Evolutionary conservation across 1,140 invertebrate species (phyloP).

Genomic region (Drosophila trapezifrons): DNA sequence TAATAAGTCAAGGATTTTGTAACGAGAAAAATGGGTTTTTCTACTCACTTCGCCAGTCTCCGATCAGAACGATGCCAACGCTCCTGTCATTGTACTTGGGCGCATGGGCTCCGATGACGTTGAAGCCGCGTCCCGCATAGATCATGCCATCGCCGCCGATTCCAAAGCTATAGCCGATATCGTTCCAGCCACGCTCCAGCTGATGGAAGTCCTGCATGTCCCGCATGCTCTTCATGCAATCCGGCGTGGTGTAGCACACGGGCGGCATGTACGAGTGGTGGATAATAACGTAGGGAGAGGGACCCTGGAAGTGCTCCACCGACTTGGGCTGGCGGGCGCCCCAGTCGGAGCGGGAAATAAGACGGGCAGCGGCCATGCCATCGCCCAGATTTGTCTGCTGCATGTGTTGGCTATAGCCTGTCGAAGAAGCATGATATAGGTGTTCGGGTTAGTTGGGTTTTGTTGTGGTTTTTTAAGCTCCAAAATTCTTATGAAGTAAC

Average conservation of each 20-base stretch:
- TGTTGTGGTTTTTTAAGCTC: too few species aligned
- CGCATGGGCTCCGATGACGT: slow-evolving; percentile 89
- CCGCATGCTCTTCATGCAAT: slow-evolving; percentile 86
- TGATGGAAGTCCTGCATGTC: slow-evolving; percentile 87
- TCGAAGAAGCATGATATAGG: neutral
- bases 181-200: slow-evolving; percentile 87
- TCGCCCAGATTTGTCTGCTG: slow-evolving; percentile 23
- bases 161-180: slow-evolving; percentile 92
- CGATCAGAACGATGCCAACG: slow-evolving; percentile 91
- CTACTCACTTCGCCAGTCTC: slow-evolving; percentile 87
- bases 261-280: slow-evolving; percentile 89
- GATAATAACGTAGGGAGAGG: slow-evolving; percentile 90
- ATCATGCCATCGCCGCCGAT: slow-evolving; percentile 91
- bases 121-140: slow-evolving; percentile 91
- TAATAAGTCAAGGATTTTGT: neutral
- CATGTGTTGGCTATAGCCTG: slow-evolving; percentile 78
- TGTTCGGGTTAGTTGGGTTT: slow-evolving; percentile 15
- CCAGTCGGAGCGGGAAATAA: slow-evolving; percentile 87
- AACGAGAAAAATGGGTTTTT: neutral
- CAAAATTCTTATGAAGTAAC: neutral
- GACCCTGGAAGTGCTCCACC: slow-evolving; percentile 85
- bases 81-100: slow-evolving; percentile 88
- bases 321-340: slow-evolving; percentile 86
- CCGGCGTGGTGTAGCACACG: slow-evolving; percentile 85
- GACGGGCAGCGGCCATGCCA: slow-evolving; percentile 34